A percentile compares a stretch with the other conserved stretches of the same genome.
These are phyloP conservation scores for Alca torda DNA, from an alignment of 2,797 vertebrate species.

Conservation along the genomic window DNA sequence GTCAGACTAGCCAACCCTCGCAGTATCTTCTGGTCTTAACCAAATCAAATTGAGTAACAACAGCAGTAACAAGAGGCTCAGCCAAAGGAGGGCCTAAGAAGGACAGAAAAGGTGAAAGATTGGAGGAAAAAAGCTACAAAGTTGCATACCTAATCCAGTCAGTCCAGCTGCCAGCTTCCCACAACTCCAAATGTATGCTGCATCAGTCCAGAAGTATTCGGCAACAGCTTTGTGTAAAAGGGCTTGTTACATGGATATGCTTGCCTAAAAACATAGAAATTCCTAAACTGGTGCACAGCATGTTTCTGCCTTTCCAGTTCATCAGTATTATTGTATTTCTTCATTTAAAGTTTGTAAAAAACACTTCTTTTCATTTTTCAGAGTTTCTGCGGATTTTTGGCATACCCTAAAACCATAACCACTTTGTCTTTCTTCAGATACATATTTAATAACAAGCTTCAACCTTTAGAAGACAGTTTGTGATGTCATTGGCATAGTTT, in stretches of 20 bases:
- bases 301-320: not conserved
- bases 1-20: not conserved
- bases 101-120: not conserved
- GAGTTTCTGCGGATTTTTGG: not conserved
- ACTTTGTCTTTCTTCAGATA: not conserved
- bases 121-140: not conserved
- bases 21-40: not conserved
- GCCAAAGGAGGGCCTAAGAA: not conserved
- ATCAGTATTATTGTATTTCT: not conserved
- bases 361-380: not conserved
- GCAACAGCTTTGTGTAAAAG: not conserved
- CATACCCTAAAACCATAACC: not conserved
- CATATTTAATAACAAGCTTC: not conserved
- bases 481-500: not conserved
- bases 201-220: rapidly evolving
- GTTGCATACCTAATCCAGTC: not conserved
- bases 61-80: not conserved
- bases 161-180: not conserved
- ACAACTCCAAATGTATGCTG: not conserved
- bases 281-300: not conserved
- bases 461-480: not conserved
- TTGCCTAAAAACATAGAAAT: not conserved
- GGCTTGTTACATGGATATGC: not conserved
- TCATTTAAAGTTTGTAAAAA: not conserved
- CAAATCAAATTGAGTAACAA: rapidly evolving